These are phyloP conservation scores for Parazoanthus atlanticus DNA, from an alignment of 92 coral and sea anemone genomes.

Conservation along the genomic window DNA sequence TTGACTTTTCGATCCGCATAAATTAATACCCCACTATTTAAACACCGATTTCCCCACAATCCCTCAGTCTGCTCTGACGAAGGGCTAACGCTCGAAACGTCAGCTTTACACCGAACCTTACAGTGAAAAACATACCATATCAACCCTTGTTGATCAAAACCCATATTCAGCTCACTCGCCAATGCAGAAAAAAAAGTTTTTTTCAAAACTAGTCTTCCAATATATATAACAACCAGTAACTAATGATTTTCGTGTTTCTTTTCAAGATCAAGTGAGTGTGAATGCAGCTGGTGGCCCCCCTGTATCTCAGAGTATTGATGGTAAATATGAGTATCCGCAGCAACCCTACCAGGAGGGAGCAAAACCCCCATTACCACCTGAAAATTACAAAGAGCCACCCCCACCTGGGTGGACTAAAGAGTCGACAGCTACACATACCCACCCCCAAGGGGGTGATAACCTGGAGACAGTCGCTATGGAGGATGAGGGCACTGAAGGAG, in stretches of 20 bases:
- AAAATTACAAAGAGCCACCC: constrained; percentile 56
- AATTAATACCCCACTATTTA: no score
- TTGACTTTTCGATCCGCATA: no score
- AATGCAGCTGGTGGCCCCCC: constrained; percentile 8
- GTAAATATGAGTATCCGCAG: constrained; percentile 20
- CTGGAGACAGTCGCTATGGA: constrained; percentile 94
- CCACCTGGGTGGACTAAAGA: constrained; percentile 69
- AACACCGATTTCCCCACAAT: no score
- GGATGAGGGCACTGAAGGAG: constrained; percentile 66
- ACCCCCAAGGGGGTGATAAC: constrained; percentile 60
- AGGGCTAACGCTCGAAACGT: no score
- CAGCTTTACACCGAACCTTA: no score
- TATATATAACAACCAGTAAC: no score
- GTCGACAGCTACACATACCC: constrained; percentile 23
- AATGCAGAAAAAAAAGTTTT: no score
- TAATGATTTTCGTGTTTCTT: neutral
- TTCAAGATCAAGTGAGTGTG: constrained; percentile 5
- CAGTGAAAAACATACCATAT: no score
- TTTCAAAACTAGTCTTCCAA: no score
- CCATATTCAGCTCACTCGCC: no score
- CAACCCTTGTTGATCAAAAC: no score
- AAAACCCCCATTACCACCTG: constrained; percentile 83
- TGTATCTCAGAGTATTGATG: neutral
- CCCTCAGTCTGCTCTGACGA: no score
- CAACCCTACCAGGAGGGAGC: constrained; percentile 10